Evolutionary conservation across 2,113 vertebrate species (phyloP), one percentile per base, ranked within the genome.

Genomic region (Neolamprologus fasciatus): DNA sequence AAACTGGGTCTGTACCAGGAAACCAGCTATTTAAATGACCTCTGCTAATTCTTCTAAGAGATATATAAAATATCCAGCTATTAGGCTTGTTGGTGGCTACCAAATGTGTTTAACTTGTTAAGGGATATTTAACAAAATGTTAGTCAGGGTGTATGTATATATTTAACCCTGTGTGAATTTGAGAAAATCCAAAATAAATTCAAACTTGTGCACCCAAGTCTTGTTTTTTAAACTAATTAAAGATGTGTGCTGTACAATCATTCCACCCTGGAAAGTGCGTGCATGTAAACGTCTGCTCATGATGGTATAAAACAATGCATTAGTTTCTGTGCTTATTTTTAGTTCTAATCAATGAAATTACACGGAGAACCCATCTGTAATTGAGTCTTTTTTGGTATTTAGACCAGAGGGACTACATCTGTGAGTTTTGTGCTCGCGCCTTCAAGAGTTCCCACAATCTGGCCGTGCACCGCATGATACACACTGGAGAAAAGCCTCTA

Each of bases 361-460:
- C 19, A 21, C 11, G 4, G 13, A 23, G 37, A 82, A 42, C 8
- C 82, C 33, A 16, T 87, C 4, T 87, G n/a, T 57, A 33, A 73
- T 45, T 45, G 68, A 16, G 40, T 16, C 19, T 63, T 87, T 85
- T 54, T 35, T 63, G 71, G 13, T 84, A 11, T 26, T 3, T 26
- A 96, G 98, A 99, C 96, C 98, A 99, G 95, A 97, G 98, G 87
- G 98, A 99, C 95, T 99, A 99, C 94, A 99, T 99, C 92, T 99
- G 98, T 89, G 98, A 99, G 94, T 99, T 99, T 88, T 99, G 98
- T 35, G 98, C 98, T 90, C 97, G 98, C 47, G 98, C 98, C 23
- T 99, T 99, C 93, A 99, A 99, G 96, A 99, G 98, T 88, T 99
- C 98, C 81, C 98, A 99, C 91, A 99, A 99, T 90, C 95, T 99